A percentile compares a stretch with the other conserved stretches of the same genome.
Evolutionary conservation across 2,888 invertebrate species (phyloP).

Genomic region (Encarsia formosa): DNA sequence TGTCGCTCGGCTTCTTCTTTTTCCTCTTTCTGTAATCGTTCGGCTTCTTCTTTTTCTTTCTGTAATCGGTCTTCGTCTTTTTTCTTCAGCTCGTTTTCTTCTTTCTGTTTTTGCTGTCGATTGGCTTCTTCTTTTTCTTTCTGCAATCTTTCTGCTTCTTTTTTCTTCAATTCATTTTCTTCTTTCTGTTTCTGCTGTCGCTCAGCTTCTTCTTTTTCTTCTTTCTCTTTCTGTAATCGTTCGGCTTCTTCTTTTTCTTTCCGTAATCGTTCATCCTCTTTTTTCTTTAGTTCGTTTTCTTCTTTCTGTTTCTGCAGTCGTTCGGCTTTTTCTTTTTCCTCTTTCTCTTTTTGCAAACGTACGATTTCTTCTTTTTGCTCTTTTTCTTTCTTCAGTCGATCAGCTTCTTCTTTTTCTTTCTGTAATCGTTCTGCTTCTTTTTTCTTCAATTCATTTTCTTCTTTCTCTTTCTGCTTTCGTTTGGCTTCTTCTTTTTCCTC

Average conservation of each 20-base stretch:
- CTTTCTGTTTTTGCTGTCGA: not conserved
- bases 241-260: conserved; percentile 29
- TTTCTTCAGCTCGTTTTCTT: conserved; percentile 22
- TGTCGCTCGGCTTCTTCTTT: not conserved
- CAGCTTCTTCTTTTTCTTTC: conserved; percentile 29
- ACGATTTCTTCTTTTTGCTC: conserved; percentile 32
- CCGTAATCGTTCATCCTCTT: conserved; percentile 30
- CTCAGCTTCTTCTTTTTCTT: conserved; percentile 23
- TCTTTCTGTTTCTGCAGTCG: conserved; percentile 29
- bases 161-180: conserved; percentile 13
- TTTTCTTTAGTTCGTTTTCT: conserved; percentile 22
- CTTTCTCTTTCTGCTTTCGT: conserved; percentile 12
- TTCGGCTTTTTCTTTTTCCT: conserved; percentile 29
- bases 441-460: conserved; percentile 19
- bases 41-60: conserved; percentile 16
- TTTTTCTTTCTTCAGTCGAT: conserved; percentile 27
- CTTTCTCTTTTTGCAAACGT: conserved; percentile 13
- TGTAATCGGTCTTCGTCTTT: no score
- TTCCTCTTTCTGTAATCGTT: conserved; percentile 23
- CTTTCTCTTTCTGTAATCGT: conserved; percentile 24
- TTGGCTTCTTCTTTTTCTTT: not conserved
- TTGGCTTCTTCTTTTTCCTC: conserved; percentile 24
- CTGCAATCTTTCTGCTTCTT: not conserved
- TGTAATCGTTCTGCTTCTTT: conserved; percentile 22
- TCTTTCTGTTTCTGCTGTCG: conserved; percentile 27